Conservation (phyloP, 2,113 vertebrate genomes). For the Odobenus rosmarus region DNA sequence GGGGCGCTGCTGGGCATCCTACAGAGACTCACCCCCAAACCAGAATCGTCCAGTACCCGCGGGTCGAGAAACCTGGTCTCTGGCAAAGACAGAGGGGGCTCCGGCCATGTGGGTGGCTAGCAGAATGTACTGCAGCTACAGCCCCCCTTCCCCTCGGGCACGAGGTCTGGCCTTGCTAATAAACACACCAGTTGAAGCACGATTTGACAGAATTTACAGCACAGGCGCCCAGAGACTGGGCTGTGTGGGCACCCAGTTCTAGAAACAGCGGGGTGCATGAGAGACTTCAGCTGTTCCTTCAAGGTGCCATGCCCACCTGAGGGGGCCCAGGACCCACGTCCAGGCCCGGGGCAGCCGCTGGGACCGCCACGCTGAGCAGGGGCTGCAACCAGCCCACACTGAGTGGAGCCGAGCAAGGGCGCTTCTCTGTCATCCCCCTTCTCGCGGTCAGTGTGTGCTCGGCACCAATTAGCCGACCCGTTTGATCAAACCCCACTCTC, state of each 20-base stretch:
- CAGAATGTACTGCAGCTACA: neutral
- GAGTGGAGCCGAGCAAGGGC: neutral
- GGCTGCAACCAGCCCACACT: no score
- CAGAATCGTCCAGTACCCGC: rapidly evolving
- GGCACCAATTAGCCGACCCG: conserved; percentile 52
- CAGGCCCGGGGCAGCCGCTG: rapidly evolving
- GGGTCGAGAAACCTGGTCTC: neutral
- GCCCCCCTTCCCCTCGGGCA: neutral
- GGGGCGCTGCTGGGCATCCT: neutral
- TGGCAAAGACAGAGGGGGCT: neutral
- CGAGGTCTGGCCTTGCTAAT: neutral
- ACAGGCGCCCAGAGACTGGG: rapidly evolving
- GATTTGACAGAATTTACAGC: neutral
- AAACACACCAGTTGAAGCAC: neutral
- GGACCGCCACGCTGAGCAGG: neutral
- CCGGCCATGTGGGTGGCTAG: neutral
- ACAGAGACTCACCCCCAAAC: rapidly evolving
- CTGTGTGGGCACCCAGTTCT: neutral
- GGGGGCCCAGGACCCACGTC: rapidly evolving
- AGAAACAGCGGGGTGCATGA: rapidly evolving
- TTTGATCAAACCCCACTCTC: conserved; percentile 16
- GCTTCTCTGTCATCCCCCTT: neutral
- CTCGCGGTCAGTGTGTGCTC: neutral
- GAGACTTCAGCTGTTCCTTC: neutral
- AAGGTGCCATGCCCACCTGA: rapidly evolving